phyloP scores from a whole-genome alignment of 2,888 invertebrate genomes.

The Drosophila anceps region DNA sequence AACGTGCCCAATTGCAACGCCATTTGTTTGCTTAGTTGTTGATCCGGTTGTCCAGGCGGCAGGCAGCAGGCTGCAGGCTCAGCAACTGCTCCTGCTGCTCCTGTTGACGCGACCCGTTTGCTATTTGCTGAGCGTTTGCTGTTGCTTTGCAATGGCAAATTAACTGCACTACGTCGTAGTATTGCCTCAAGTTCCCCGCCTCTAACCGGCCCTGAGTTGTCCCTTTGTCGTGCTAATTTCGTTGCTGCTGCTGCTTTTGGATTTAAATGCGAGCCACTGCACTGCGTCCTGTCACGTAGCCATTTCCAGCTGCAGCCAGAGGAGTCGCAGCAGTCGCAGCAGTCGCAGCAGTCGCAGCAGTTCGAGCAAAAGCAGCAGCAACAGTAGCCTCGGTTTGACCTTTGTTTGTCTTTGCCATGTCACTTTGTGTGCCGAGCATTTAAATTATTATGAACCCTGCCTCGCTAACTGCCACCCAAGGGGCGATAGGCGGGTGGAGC shows the following conservation, averaged over 20 bases:
- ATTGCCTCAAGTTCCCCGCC: conserved; percentile 4
- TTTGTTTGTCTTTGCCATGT: conserved; percentile 82
- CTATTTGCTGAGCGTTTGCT: conserved; percentile 76
- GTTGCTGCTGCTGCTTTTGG: conserved; percentile 72
- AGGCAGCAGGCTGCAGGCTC: conserved; percentile 25
- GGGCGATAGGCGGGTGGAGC: not conserved
- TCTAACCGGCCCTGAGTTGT: conserved; percentile 25
- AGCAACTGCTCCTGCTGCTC: conserved; percentile 14
- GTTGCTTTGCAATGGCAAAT: conserved; percentile 70
- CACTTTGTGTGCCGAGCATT: conserved; percentile 82
- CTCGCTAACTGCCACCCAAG: conserved; percentile 47
- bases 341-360: too few relatives aligned
- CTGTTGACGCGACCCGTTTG: conserved; percentile 59
- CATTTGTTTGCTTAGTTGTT: conserved; percentile 81
- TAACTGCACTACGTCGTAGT: conserved; percentile 60
- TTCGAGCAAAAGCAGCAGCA: conserved; percentile 17
- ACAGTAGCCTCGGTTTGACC: conserved; percentile 57
- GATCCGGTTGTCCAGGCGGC: conserved; percentile 59
- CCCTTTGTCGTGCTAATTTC: conserved; percentile 80
- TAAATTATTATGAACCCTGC: conserved; percentile 82
- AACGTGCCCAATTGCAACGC: conserved; percentile 83
- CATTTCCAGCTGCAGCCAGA: conserved; percentile 71
- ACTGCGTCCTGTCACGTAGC: conserved; percentile 77
- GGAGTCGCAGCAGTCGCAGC: conserved; percentile 8
- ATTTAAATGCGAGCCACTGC: conserved; percentile 79